Percentiles rank a stretch among this genome's conserved stretches.
phyloP scores from a whole-genome alignment of 2,113 vertebrate genomes.

The Pungitius pungitius region DNA sequence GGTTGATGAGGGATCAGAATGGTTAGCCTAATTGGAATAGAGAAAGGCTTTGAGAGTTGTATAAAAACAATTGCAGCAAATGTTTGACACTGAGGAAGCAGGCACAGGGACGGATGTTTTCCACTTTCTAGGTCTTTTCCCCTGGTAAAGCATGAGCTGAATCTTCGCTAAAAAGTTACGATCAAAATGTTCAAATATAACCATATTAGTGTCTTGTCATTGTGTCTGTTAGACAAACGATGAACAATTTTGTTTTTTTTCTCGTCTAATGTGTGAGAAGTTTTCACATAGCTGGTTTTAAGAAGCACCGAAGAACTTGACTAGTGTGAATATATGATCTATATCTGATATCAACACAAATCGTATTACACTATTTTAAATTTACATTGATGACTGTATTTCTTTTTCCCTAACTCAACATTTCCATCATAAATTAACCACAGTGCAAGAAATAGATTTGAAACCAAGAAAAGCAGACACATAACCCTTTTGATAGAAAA shows the following conservation, averaged over 20 bases:
- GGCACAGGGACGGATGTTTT: not conserved
- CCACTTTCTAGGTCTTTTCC: not conserved
- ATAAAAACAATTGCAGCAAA: too few relatives aligned
- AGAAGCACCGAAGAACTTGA: too few relatives aligned
- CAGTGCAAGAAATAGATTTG: not conserved
- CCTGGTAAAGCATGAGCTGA: not conserved
- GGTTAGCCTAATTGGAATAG: too few relatives aligned
- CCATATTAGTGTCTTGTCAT: not conserved
- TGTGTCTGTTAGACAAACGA: not conserved
- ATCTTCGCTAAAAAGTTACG: not conserved
- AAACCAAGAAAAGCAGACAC: not conserved
- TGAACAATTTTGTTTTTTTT: not conserved
- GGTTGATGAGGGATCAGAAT: not conserved
- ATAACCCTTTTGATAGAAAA: not conserved
- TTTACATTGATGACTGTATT: too few relatives aligned
- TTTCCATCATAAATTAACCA: not conserved
- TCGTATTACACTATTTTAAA: not conserved
- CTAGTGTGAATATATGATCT: too few relatives aligned
- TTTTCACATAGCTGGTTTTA: too few relatives aligned
- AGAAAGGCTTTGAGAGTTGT: not conserved
- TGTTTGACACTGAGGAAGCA: not conserved
- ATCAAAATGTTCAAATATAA: not conserved
- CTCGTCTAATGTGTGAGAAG: not conserved
- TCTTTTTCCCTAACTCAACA: too few relatives aligned
- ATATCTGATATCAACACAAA: not conserved